Percentiles rank a stretch among this genome's conserved stretches.
Conservation (phyloP, 2,888 invertebrate species). For the Xylocampa areola region DNA sequence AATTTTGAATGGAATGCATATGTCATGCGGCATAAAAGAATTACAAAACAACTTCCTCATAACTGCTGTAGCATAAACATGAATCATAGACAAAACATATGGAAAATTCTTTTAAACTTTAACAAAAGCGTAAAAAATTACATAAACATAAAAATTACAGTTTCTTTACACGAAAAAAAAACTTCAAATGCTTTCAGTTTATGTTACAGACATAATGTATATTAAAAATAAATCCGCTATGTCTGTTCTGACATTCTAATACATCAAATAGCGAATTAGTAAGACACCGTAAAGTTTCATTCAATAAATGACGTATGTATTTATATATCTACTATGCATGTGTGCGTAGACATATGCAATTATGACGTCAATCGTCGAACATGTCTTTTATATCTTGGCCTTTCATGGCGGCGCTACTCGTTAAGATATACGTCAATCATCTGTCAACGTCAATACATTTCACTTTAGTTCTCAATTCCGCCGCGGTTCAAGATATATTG, state of each 20-base stretch:
- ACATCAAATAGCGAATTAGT: conserved; percentile 28
- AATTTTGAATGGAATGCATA: not conserved
- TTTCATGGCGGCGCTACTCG: conserved; percentile 17
- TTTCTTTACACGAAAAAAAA: conserved; percentile 1
- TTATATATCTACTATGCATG: conserved; percentile 1
- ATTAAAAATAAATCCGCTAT: conserved; percentile 25
- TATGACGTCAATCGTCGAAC: conserved; percentile 4
- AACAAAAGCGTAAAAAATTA: conserved; percentile 26
- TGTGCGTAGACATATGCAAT: not conserved
- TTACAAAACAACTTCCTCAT: conserved; percentile 4
- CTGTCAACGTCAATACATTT: not conserved
- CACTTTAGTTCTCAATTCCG: too few relatives aligned
- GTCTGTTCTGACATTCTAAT: conserved; percentile 20
- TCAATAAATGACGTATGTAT: conserved; percentile 36
- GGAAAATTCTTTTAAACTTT: conserved; percentile 24
- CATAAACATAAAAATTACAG: conserved; percentile 26
- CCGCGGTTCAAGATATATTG: conserved; percentile 5
- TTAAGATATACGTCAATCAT: not conserved
- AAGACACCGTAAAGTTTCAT: conserved; percentile 25
- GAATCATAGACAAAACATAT: conserved; percentile 28
- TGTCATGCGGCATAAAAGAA: not conserved
- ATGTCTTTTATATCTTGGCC: conserved; percentile 4
- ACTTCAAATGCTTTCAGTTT: conserved; percentile 26
- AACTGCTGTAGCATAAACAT: not conserved
- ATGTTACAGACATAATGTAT: conserved; percentile 40